phyloP scores from a whole-genome alignment of 2,888 invertebrate species.

The Cataglyphis albicans region DNA sequence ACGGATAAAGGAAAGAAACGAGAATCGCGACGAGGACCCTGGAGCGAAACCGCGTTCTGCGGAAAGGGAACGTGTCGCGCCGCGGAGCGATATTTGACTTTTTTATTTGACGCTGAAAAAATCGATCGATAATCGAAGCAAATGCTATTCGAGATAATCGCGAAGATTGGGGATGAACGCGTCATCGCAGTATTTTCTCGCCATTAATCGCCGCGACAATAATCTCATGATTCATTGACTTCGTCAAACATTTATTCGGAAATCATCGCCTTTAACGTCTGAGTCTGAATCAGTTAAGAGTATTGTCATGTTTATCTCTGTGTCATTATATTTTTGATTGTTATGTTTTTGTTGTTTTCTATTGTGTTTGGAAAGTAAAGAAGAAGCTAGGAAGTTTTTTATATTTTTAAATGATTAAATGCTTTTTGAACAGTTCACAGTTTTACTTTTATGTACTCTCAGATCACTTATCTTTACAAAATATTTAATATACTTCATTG shows the following conservation, averaged over 20 bases:
- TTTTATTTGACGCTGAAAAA: background rate
- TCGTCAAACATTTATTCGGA: background rate
- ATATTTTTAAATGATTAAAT: constrained; percentile 5
- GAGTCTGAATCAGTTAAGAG: background rate
- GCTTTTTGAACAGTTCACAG: background rate
- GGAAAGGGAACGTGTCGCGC: constrained; percentile 7
- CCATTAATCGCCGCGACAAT: background rate
- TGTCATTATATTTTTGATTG: background rate
- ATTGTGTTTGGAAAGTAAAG: background rate
- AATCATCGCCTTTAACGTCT: background rate
- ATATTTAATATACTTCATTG: background rate
- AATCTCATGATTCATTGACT: background rate
- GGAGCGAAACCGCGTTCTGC: background rate
- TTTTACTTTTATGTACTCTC: background rate
- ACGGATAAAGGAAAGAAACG: constrained; percentile 34
- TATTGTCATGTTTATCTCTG: background rate
- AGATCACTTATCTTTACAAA: background rate
- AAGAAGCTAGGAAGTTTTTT: background rate
- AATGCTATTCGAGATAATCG: background rate
- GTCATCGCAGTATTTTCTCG: background rate
- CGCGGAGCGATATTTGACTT: constrained; percentile 2
- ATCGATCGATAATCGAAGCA: background rate
- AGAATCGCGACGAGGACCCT: background rate
- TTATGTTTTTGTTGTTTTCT: background rate
- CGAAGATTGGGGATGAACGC: background rate